phyloP scores from a whole-genome alignment of 2,797 vertebrate species.

The Pseudochirops corinnae region DNA sequence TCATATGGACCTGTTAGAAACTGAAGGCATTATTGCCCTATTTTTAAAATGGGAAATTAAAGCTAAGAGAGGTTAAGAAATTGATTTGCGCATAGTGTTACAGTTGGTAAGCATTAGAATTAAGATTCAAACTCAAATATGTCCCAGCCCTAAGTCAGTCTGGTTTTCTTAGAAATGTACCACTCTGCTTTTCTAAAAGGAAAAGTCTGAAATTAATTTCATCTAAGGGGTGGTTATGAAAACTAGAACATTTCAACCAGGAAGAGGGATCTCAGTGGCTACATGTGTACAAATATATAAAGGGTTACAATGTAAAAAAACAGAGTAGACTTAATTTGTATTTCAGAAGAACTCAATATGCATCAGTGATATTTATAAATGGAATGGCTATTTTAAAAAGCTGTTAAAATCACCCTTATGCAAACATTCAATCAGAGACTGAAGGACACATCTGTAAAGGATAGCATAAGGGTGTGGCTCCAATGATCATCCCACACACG shows the following conservation, averaged over 20 bases:
- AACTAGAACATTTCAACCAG: not conserved
- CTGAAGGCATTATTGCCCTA: not conserved
- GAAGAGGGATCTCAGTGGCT: not conserved
- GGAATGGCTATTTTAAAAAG: not conserved
- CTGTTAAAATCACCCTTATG: not conserved
- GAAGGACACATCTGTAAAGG: not conserved
- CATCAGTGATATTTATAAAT: not conserved
- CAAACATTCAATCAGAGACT: not conserved
- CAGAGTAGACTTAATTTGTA: not conserved
- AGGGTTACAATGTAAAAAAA: not conserved
- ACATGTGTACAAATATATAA: not conserved
- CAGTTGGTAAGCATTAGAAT: not conserved
- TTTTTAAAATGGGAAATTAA: not conserved
- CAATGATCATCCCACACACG: not conserved
- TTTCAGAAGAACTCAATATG: not conserved
- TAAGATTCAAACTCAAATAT: not conserved
- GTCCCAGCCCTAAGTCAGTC: not conserved
- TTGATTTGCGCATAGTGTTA: not conserved
- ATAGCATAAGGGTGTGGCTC: not conserved
- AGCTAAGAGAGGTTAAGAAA: not conserved
- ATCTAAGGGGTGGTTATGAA: not conserved
- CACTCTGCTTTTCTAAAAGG: not conserved
- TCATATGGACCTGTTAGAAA: not conserved
- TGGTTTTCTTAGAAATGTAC: not conserved
- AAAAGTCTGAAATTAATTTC: not conserved